phyloP scores from a whole-genome alignment of 2,797 vertebrate genomes.

The Sebastes hubbsi region DNA sequence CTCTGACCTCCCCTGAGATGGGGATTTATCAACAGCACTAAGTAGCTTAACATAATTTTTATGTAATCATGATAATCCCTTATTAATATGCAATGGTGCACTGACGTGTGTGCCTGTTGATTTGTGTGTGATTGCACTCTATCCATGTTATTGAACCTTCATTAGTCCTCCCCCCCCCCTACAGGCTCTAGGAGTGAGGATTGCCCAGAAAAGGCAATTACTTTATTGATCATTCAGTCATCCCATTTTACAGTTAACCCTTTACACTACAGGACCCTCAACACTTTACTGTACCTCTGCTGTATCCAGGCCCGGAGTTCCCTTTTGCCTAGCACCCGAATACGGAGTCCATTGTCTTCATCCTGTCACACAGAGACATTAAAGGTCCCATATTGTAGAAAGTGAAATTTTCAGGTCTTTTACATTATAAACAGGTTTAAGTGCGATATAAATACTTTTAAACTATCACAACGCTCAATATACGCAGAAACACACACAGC shows the following conservation, averaged over 20 bases:
- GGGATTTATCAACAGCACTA: background rate
- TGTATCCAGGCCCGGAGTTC: background rate
- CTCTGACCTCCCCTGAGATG: background rate
- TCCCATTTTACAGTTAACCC: conserved; percentile 24
- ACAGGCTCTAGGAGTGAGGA: conserved; percentile 11
- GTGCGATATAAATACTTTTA: no score
- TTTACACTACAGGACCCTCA: background rate
- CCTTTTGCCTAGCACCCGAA: background rate
- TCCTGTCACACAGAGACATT: background rate
- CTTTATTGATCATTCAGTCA: conserved; percentile 45
- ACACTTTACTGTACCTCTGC: background rate
- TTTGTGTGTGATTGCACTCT: background rate
- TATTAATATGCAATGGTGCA: background rate
- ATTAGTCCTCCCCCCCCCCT: conserved; percentile 2
- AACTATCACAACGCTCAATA: no score
- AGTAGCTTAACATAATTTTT: background rate
- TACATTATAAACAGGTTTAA: no score
- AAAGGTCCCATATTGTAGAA: background rate
- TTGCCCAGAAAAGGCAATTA: conserved; percentile 45
- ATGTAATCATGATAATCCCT: background rate
- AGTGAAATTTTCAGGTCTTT: no score
- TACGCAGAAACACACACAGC: no score
- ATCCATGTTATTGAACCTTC: conserved; percentile 15
- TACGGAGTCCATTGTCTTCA: background rate
- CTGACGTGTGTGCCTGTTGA: background rate